These are phyloP conservation scores for Clarias macrocephalus DNA, from an alignment of 2,113 vertebrate genomes.

Conservation along the genomic window DNA sequence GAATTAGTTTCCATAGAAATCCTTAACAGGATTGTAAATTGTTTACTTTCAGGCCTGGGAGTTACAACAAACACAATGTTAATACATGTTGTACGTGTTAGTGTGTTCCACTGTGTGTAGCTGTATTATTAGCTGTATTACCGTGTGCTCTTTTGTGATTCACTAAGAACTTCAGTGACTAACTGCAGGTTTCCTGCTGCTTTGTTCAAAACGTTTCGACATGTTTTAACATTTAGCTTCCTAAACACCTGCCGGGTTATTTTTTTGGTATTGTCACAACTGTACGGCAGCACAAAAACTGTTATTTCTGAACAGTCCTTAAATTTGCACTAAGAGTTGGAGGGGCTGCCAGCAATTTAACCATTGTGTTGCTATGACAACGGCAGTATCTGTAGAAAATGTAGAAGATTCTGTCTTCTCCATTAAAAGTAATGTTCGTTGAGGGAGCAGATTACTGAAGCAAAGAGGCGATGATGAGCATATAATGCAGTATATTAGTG, in stretches of 20 bases:
- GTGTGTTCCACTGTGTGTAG: too few species aligned
- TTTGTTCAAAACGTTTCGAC: conserved; percentile 10
- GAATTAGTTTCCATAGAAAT: conserved; percentile 22
- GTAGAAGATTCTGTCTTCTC: conserved; percentile 43
- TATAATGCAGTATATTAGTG: conserved; percentile 36
- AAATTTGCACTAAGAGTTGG: conserved; percentile 46
- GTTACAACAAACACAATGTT: conserved; percentile 29
- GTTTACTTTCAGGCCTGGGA: conserved; percentile 15
- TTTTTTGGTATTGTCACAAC: conserved; percentile 19
- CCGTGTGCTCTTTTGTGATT: not conserved
- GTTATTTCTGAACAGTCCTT: conserved; percentile 46
- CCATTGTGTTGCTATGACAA: conserved; percentile 58
- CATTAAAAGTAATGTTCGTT: conserved; percentile 36
- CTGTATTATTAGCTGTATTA: conserved; percentile 12
- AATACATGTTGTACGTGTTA: not conserved
- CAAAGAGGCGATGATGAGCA: conserved; percentile 38
- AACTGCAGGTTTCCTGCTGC: conserved; percentile 20
- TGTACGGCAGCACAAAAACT: conserved; percentile 38
- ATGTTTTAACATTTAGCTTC: conserved; percentile 27
- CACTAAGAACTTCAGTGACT: not conserved
- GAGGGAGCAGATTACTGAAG: conserved; percentile 20
- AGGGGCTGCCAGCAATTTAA: conserved; percentile 46
- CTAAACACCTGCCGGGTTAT: not conserved
- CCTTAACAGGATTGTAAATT: conserved; percentile 23
- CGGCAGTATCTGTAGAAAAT: conserved; percentile 49